phyloP scores from a whole-genome alignment of 2,888 invertebrate genomes.

The Epirrita christyi region DNA sequence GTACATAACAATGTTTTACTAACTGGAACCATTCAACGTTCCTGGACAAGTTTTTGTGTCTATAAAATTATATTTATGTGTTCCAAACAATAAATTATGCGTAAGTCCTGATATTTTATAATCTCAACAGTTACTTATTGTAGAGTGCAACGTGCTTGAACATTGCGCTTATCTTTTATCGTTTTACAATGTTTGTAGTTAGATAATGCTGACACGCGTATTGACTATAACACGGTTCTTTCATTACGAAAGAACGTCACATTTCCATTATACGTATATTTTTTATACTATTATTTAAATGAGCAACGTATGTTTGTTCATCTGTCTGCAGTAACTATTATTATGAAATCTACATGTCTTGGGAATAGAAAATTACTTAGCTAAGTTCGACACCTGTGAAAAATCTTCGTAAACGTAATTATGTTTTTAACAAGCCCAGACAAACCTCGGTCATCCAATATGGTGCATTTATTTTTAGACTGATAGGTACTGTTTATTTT shows the following conservation, averaged over 20 bases:
- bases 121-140: constrained; percentile 26
- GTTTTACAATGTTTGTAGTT: constrained; percentile 45
- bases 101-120: constrained; percentile 28
- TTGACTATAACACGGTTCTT: constrained; percentile 47
- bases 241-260: constrained; percentile 45
- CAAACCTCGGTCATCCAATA: too few relatives aligned
- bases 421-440: too few relatives aligned
- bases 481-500: background rate
- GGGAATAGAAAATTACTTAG: too few relatives aligned
- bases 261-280: constrained; percentile 14
- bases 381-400: too few relatives aligned
- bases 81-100: constrained; percentile 14
- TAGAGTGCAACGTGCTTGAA: constrained; percentile 46
- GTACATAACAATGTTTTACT: constrained; percentile 19
- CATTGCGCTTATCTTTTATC: constrained; percentile 68
- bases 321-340: too few relatives aligned
- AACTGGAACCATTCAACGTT: constrained; percentile 6
- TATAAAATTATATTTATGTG: constrained; percentile 8
- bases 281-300: constrained; percentile 1
- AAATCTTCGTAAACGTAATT: too few relatives aligned
- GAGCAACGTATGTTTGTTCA: background rate
- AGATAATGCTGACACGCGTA: constrained; percentile 52
- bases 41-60: constrained; percentile 22
- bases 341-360: too few relatives aligned
- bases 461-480: background rate